Evolutionary conservation across 2,888 invertebrate genomes (phyloP), one percentile per base, ranked within the genome.

Genomic region (Sisyra terminalis): DNA sequence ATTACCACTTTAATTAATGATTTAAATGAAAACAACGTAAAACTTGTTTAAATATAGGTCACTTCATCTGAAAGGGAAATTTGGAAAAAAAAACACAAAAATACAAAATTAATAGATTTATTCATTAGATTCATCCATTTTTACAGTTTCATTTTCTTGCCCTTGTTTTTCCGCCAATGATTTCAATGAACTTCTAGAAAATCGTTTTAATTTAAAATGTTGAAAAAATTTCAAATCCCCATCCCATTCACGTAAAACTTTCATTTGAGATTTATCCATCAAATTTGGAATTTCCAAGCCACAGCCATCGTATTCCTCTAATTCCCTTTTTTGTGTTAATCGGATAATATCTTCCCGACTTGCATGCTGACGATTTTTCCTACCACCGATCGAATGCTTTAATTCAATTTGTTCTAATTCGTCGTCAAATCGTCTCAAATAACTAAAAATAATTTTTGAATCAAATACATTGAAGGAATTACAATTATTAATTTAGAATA

Each of bases 281-380:
- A 84, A 61, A 58, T 84, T 76, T 2, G 83, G 82, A 52, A 83
- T 71, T 70, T 88, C 87, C 53, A 88, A 63, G 18, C 89, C 89
- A 53, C 80, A 80, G 0, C 75, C 73, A 46, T 76, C 67, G 55
- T 78, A 89, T 55, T 89, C 87, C 46, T 76, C 73, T 7, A 53
- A 61, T 52, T 90, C 89, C 41, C 71, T 70, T 52, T 84, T 75
- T 48, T 78, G 68, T 0, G 82, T 84, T 52, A 87, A 75, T 52
- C 74, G 75, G 37, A 90, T 79, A 8, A 81, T 71, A 59, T 84
- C 80, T 59, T 84, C 78, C 46, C 90, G 69, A 49, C 78, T 79
- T 0, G 79, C 82, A 60, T 89, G 86, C 54, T 88, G 88, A 10
- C 76, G 67, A 49, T 73, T 77, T 51, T 75, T 78, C 41, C 85